Base-by-base conservation (phyloP, 2,113 vertebrate genomes). In the Pleuronectes platessa region DNA sequence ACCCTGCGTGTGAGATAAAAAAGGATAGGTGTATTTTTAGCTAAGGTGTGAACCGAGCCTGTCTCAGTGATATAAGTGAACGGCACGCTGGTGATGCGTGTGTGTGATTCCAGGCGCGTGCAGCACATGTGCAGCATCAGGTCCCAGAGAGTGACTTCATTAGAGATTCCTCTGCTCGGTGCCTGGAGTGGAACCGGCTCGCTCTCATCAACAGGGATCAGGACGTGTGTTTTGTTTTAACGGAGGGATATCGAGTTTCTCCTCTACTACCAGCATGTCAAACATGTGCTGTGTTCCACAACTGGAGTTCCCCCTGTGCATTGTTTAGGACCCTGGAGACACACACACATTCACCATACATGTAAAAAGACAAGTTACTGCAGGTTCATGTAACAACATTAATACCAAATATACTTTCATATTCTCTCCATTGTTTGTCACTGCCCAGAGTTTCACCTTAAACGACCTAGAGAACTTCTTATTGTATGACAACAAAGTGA, bases 131-230 rank as follows among this genome's bases (percentile, higher is more conserved):
- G 67, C 11, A 51, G 66, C 51, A 49, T 79, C 24, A 62, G 21
- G 54, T 77, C 74, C 59, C 27, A 70, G 81, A 79, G 88, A 78
- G 84, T 90, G 82, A 87, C 87, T 89, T 88, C 81, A 92, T 92
- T 63, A 87, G 84, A 82, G 71, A 89, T 89, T 80, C 82, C 83
- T 79, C 35, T 2, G 66, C 73, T 47, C 10, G 49, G 56, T 21
- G 70, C 66, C 53, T 10, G 51, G 77, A 47, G 59, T 0, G 54
- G 24, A 66, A 71, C 81, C 83, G 81, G 69, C 69, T 77, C 51
- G 1, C 60, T 51, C 68, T 78, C 83, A 82, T 91, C 89, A 89
- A 85, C 81, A 61, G 76, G 88, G 81, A 89, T 93, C 79, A 88
- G 86, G 67, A 83, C 86, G 90, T 82, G 81, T 75, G 76, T 53